These are phyloP conservation scores for Nebria ingens DNA, from an alignment of 1,140 invertebrate genomes.

Conservation along the genomic window DNA sequence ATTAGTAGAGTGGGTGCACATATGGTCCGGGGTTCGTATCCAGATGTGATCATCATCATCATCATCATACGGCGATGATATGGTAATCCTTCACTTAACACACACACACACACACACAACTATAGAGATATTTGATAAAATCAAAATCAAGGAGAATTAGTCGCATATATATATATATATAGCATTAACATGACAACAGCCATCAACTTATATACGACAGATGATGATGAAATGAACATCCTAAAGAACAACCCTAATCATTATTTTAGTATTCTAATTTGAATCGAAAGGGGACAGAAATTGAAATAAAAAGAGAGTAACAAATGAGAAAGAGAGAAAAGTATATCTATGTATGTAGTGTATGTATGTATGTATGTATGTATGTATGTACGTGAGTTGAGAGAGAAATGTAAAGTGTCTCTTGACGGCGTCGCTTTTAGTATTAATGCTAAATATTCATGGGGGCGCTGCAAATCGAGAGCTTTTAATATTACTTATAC, in stretches of 20 bases:
- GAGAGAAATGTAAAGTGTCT: slow-evolving; percentile 28
- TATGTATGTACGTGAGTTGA: neutral
- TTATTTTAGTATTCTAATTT: neutral
- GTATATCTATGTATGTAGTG: neutral
- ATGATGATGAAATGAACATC: neutral
- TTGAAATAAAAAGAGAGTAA: neutral
- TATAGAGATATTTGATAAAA: too few relatives aligned
- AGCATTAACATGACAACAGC: neutral
- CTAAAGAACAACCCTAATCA: neutral
- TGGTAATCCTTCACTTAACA: neutral
- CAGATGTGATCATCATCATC: too few relatives aligned
- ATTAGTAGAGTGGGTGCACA: neutral
- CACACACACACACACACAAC: too few relatives aligned
- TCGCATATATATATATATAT: neutral
- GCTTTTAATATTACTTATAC: slow-evolving; percentile 36
- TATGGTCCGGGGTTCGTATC: neutral
- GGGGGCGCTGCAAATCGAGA: too few relatives aligned
- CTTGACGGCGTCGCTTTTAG: slow-evolving; percentile 27
- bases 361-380: neutral
- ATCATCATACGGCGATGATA: neutral
- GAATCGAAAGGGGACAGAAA: neutral
- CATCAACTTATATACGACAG: neutral
- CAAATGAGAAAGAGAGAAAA: neutral
- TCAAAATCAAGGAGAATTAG: neutral
- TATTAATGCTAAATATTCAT: too few relatives aligned